Conservation (phyloP, 2,888 invertebrate genomes). For the Geotrupes spiniger region DNA sequence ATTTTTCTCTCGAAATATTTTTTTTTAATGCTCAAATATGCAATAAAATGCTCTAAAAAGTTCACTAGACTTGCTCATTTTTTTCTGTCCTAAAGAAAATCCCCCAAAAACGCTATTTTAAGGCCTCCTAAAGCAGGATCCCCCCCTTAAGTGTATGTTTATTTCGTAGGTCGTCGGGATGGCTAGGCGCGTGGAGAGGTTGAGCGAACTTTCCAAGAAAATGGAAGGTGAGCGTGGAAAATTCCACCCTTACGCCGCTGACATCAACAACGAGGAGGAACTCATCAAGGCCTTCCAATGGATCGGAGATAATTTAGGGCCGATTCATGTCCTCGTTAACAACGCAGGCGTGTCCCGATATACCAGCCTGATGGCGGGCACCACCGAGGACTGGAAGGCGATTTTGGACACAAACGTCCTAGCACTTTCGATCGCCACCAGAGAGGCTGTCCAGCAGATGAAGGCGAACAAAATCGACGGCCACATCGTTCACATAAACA, state of each 20-base stretch:
- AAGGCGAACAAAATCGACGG: slow-evolving; percentile 12
- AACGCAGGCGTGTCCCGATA: slow-evolving; percentile 15
- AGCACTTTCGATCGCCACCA: slow-evolving; percentile 1
- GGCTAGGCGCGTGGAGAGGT: slow-evolving; percentile 9
- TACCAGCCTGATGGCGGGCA: not conserved
- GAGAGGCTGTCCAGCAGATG: slow-evolving; percentile 9
- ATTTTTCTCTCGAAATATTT: too few relatives aligned
- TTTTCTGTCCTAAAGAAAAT: too few relatives aligned
- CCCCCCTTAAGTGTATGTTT: too few relatives aligned
- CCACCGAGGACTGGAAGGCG: not conserved
- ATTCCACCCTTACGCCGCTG: slow-evolving; percentile 14
- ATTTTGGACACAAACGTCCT: slow-evolving; percentile 12
- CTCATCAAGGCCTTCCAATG: slow-evolving; percentile 18
- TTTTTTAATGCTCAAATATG: too few relatives aligned
- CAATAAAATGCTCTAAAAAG: too few relatives aligned
- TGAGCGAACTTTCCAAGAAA: not conserved
- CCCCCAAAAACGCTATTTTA: too few relatives aligned
- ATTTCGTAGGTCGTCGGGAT: slow-evolving; percentile 7
- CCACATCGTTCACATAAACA: slow-evolving; percentile 8
- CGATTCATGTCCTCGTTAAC: slow-evolving; percentile 20
- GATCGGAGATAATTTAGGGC: slow-evolving; percentile 16
- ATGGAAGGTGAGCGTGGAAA: not conserved
- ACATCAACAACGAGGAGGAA: slow-evolving; percentile 18
- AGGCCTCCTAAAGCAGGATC: too few relatives aligned
- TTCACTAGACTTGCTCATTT: too few relatives aligned